phyloP scores from a whole-genome alignment of 2,797 vertebrate species.

The Silurus aristotelis region DNA sequence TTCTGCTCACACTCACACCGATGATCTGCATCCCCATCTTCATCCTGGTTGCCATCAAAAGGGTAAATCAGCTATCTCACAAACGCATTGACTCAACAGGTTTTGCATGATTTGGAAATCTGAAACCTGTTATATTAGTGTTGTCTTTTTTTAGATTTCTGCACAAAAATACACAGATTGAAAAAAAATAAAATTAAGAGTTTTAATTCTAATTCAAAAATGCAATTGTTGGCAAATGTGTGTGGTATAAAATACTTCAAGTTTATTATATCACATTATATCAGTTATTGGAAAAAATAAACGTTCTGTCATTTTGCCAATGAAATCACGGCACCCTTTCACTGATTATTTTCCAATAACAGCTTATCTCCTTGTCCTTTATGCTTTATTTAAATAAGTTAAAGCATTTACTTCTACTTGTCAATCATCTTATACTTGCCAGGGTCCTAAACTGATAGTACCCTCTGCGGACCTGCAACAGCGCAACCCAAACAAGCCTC shows the following conservation, averaged over 20 bases:
- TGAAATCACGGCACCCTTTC: background rate
- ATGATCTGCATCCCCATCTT: conserved; percentile 72
- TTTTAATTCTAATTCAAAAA: background rate
- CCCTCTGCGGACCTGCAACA: conserved; percentile 71
- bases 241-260: background rate
- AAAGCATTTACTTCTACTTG: background rate
- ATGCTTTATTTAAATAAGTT: background rate
- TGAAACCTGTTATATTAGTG: background rate
- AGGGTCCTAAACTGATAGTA: conserved; percentile 45
- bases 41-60: conserved; percentile 57
- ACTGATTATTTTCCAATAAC: background rate
- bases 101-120: too few species aligned
- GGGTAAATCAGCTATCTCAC: conserved; percentile 59
- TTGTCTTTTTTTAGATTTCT: background rate
- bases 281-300: background rate
- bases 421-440: background rate
- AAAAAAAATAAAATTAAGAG: too few species aligned
- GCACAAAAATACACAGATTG: background rate
- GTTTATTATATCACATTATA: background rate
- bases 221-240: background rate
- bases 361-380: background rate
- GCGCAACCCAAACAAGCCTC: conserved; percentile 65
- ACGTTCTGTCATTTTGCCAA: background rate
- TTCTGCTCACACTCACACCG: conserved; percentile 62
- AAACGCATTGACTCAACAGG: background rate